A percentile compares a stretch with the other conserved stretches of the same genome.
phyloP scores from a whole-genome alignment of 1,140 invertebrate genomes.

The Aricia agestis region DNA sequence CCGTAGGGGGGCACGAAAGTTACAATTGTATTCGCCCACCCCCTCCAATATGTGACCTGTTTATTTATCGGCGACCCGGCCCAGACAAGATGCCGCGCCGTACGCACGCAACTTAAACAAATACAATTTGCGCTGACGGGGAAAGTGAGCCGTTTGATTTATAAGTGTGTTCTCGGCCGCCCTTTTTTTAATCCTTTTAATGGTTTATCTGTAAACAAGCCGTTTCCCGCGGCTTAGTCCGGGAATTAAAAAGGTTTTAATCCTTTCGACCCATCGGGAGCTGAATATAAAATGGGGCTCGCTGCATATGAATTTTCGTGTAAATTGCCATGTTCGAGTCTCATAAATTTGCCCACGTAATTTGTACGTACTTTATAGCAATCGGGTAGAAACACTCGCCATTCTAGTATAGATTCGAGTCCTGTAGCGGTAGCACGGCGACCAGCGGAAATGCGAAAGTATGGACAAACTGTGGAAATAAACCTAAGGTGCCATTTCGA shows the following conservation, averaged over 20 bases:
- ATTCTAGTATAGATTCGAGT: no score
- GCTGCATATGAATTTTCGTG: background rate
- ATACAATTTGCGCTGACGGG: conserved; percentile 52
- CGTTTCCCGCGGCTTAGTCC: background rate
- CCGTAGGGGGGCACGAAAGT: conserved; percentile 67
- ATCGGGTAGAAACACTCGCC: no score
- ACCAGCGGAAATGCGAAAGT: no score
- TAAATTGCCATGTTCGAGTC: background rate
- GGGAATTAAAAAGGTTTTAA: background rate
- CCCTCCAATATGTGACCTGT: conserved; percentile 75
- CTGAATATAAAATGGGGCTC: background rate
- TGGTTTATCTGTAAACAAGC: conserved; percentile 3
- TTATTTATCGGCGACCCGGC: conserved; percentile 73
- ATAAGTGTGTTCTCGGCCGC: conserved; percentile 26
- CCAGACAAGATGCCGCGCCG: conserved; percentile 71
- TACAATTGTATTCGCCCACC: conserved; percentile 74
- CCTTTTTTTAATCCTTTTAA: conserved; percentile 1
- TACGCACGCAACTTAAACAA: conserved; percentile 48
- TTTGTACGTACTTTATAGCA: background rate
- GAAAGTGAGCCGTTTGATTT: conserved; percentile 56
- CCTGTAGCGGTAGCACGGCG: no score
- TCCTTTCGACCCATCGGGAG: conserved; percentile 1
- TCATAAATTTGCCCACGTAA: background rate
- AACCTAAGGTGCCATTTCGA: no score
- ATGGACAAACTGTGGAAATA: no score